phyloP scores from a whole-genome alignment of 2,113 vertebrate genomes.

The Heterocephalus glaber region DNA sequence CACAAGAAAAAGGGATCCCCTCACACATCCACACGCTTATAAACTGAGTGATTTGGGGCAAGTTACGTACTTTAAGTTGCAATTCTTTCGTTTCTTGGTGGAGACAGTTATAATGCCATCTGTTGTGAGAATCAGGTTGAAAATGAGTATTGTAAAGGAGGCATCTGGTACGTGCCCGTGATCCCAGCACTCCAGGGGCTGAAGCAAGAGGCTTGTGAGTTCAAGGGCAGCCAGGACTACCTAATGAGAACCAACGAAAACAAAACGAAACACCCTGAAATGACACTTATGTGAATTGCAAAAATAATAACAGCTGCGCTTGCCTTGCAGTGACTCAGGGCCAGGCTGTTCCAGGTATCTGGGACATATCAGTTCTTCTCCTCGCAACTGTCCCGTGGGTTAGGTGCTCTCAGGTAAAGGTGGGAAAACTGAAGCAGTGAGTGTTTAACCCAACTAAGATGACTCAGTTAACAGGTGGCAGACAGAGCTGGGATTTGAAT shows the following conservation, averaged over 20 bases:
- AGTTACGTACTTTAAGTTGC: background rate
- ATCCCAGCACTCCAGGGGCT: background rate
- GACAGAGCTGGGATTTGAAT: background rate
- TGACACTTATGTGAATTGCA: background rate
- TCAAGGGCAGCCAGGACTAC: background rate
- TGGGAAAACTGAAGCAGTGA: background rate
- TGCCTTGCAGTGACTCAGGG: background rate
- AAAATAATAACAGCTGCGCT: background rate
- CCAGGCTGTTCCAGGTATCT: background rate
- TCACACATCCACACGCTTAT: fast-evolving
- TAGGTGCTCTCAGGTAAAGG: background rate
- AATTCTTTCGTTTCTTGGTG: background rate
- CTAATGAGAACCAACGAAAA: background rate
- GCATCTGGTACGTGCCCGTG: background rate
- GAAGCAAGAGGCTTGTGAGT: background rate
- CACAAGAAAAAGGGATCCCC: background rate
- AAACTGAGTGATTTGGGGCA: background rate
- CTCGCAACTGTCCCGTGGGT: background rate
- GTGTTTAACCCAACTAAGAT: background rate
- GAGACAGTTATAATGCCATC: background rate
- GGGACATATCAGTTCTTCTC: background rate
- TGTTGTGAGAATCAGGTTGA: background rate
- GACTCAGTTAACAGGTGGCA: background rate
- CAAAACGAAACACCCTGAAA: background rate
- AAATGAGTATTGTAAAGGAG: background rate